Conservation (phyloP, 2,888 invertebrate genomes). For the Sphinx pinastri region DNA sequence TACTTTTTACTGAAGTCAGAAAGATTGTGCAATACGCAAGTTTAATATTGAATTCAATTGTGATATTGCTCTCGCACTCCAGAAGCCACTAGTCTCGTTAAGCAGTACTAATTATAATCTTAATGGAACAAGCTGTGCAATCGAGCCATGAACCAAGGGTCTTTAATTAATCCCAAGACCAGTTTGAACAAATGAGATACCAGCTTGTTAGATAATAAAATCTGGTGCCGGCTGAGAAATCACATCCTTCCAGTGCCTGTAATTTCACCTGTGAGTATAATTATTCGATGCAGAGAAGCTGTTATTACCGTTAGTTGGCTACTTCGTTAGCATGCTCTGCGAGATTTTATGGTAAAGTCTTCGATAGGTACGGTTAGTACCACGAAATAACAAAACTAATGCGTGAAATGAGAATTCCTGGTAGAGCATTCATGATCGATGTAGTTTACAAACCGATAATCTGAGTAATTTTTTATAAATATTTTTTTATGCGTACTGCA, state of each 20-base stretch:
- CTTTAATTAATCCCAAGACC: conserved; percentile 19
- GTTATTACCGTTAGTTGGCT: conserved; percentile 12
- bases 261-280: conserved; percentile 24
- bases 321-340: neutral
- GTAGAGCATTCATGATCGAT: too few relatives aligned
- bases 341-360: neutral
- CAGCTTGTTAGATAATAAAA: conserved; percentile 16
- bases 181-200: conserved; percentile 18
- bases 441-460: too few relatives aligned
- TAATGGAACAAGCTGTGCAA: conserved; percentile 1
- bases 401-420: too few relatives aligned
- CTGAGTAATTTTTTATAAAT: too few relatives aligned
- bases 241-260: conserved; percentile 10
- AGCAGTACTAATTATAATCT: neutral
- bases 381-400: too few relatives aligned
- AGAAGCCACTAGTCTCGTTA: conserved; percentile 4
- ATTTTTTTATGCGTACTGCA: too few relatives aligned
- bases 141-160: conserved; percentile 4
- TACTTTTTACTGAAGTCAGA: neutral
- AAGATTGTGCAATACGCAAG: neutral
- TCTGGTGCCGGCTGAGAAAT: conserved; percentile 13
- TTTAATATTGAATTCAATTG: conserved; percentile 7
- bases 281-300: conserved; percentile 28
- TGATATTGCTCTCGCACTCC: neutral
- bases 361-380: neutral